Evolutionary conservation across 2,113 vertebrate species (phyloP), one percentile per base, ranked within the genome.

Genomic region (Callospermophilus lateralis): DNA sequence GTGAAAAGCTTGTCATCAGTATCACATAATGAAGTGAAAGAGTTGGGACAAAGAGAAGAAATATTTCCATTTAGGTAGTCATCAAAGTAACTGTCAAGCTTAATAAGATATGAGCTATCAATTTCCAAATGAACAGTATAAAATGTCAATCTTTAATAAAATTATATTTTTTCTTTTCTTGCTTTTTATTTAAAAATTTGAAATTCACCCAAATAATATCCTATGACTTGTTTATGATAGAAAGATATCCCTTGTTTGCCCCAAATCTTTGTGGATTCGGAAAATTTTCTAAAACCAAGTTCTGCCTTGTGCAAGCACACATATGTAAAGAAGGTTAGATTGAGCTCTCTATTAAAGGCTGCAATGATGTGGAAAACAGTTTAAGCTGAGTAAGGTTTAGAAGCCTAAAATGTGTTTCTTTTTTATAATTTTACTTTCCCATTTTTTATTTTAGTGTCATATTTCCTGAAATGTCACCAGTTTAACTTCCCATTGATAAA

Each of bases 1-100:
- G 97, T 98, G 97, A 98, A 97, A 98, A 98, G 93, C 97, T 98
- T 98, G 98, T 98, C 98, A 98, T 98, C 98, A 97, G 97, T 97
- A 98, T 97, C 98, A 98, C 95, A 97, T 98, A 98, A 98, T 98
- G 97, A 98, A 98, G 97, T 95, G 94, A 98, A 98, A 98, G 94
- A 87, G 83, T 96, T 81, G 87, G 95, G 95, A 98, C 96, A 97
- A 97, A 93, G 58, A 94, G 97, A 98, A 98, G 97, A 84, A 97
- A 92, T 73, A 70, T 97, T 97, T 95, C 97, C 96, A 95, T 97
- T 98, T 94, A 97, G 95, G 67, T 94, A 81, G 76, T 90, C 94
- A 90, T 97, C 48, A 97, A 97, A 97, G 78, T 96, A 97, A 97
- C 97, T 98, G 95, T 95, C 96, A 90, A 94, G 58, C 97, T 98